These are phyloP conservation scores for Listronotus bonariensis DNA, from an alignment of 1,140 invertebrate genomes.

Conservation along the genomic window DNA sequence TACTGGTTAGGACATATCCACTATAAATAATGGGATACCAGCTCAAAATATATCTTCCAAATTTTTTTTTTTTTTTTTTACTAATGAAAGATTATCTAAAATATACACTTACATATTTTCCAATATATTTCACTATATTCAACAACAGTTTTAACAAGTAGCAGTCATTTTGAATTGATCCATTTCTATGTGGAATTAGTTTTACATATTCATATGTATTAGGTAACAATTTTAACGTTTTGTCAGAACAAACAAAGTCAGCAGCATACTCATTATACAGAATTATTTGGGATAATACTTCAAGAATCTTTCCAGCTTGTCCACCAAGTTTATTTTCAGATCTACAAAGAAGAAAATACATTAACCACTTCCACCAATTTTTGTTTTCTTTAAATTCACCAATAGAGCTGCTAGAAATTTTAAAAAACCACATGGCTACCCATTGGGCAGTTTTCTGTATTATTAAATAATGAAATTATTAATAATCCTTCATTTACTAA, in stretches of 20 bases:
- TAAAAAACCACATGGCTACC: no score
- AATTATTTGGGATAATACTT: slow-evolving; percentile 32
- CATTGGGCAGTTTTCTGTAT: no score
- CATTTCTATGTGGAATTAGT: slow-evolving; percentile 26
- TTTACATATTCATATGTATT: slow-evolving; percentile 14
- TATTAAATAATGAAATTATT: no score
- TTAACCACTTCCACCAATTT: no score
- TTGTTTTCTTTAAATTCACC: no score
- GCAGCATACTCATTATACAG: slow-evolving; percentile 25
- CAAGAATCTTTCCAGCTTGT: slow-evolving; percentile 25
- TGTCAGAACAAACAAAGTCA: slow-evolving; percentile 34
- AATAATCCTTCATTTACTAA: no score
- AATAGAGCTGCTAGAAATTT: no score
- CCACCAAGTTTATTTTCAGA: slow-evolving; percentile 26
- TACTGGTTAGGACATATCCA: no score
- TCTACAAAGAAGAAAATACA: slow-evolving; percentile 21
- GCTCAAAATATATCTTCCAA: not conserved
- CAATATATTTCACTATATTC: slow-evolving; percentile 30
- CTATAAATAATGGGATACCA: no score
- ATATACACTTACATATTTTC: slow-evolving; percentile 41
- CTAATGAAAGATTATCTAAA: not conserved
- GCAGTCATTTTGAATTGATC: slow-evolving; percentile 5
- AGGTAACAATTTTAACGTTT: slow-evolving; percentile 9
- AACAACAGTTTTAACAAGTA: slow-evolving; percentile 33
- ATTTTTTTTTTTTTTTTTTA: not conserved